Evolutionary conservation across 2,888 invertebrate genomes (phyloP).

Genomic region (Epinotia ramella): DNA sequence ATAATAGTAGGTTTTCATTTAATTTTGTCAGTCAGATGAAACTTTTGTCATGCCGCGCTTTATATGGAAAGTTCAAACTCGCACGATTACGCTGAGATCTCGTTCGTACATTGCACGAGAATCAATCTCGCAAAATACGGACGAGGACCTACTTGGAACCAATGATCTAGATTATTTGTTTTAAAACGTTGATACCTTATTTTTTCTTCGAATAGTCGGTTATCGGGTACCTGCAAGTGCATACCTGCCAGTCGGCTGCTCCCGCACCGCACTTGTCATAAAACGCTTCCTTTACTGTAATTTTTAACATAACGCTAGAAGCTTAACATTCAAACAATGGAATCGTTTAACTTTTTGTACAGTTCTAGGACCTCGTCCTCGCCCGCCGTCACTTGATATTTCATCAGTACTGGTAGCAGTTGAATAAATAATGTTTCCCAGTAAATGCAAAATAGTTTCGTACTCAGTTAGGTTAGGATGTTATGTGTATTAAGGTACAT

Average conservation of each 20-base stretch:
- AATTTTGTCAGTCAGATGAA: too few relatives aligned
- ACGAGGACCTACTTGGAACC: too few relatives aligned
- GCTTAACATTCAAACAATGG: conserved; percentile 14
- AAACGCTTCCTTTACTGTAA: conserved; percentile 23
- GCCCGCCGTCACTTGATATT: conserved; percentile 6
- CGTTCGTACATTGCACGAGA: too few relatives aligned
- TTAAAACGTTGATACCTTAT: too few relatives aligned
- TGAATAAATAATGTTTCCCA: not conserved
- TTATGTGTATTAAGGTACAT: not conserved
- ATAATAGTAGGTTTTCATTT: too few relatives aligned
- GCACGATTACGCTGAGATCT: too few relatives aligned
- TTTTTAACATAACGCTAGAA: conserved; percentile 7
- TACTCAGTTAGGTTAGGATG: not conserved
- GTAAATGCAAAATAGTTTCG: not conserved
- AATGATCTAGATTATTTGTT: not conserved
- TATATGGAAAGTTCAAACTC: too few relatives aligned
- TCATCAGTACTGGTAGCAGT: not conserved
- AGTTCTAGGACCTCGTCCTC: conserved; percentile 4
- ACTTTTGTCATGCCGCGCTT: too few relatives aligned
- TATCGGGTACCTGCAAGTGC: not conserved
- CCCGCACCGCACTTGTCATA: conserved; percentile 5
- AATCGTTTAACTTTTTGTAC: conserved; percentile 21
- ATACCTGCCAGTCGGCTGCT: conserved; percentile 14
- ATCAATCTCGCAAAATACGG: too few relatives aligned
- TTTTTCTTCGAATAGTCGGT: not conserved